Conservation (phyloP, 1,140 invertebrate species). For the Sarcophaga bullata region DNA sequence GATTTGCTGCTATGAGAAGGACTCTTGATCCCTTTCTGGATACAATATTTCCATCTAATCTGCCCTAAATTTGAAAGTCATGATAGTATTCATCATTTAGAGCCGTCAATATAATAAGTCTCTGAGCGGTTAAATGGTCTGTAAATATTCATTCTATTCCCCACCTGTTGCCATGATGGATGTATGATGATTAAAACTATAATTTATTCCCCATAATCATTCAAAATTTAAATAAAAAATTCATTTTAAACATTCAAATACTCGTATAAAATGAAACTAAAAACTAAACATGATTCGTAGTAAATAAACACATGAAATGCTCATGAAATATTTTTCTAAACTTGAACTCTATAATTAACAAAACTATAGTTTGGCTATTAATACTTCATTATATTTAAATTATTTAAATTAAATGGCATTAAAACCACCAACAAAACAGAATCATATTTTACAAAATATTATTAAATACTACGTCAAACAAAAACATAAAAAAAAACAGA, state of each 20-base stretch:
- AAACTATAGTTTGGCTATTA: slow-evolving; percentile 29
- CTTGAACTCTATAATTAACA: slow-evolving; percentile 21
- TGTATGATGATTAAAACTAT: neutral
- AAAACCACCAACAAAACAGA: neutral
- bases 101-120: too few relatives aligned
- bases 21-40: too few relatives aligned
- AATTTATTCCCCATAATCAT: neutral
- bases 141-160: neutral
- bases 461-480: neutral
- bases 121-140: too few relatives aligned
- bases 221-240: neutral
- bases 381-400: slow-evolving; percentile 39
- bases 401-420: slow-evolving; percentile 26
- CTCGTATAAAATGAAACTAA: neutral
- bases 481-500: neutral
- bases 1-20: too few relatives aligned
- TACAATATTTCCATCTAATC: too few relatives aligned
- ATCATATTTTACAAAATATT: slow-evolving; percentile 22
- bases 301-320: too few relatives aligned
- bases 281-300: neutral
- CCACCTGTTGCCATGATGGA: neutral
- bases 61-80: too few relatives aligned
- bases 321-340: neutral
- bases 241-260: neutral
- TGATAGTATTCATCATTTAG: too few relatives aligned